These are phyloP conservation scores for Chloroceryle aenea DNA, from an alignment of 2,113 vertebrate genomes.

Conservation along the genomic window DNA sequence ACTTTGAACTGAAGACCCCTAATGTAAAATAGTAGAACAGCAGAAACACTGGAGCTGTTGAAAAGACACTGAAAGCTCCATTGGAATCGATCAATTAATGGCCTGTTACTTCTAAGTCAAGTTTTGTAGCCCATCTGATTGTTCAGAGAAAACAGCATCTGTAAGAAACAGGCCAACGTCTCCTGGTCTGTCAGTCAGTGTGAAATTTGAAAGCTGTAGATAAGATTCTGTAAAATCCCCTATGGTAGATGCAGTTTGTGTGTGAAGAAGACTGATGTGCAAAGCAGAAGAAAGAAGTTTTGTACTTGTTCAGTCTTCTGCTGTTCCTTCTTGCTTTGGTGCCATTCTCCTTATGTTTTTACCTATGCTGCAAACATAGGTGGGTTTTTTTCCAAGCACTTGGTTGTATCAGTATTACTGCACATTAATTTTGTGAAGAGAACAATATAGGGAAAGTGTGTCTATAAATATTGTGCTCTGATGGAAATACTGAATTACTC, in stretches of 20 bases:
- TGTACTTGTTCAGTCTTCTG: background rate
- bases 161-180: background rate
- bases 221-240: background rate
- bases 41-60: background rate
- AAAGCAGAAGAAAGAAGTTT: background rate
- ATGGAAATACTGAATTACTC: background rate
- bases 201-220: background rate
- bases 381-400: background rate
- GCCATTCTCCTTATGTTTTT: background rate
- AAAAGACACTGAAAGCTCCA: background rate
- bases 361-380: background rate
- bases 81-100: background rate
- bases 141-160: background rate
- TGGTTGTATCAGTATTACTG: background rate
- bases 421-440: background rate
- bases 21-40: background rate
- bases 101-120: background rate
- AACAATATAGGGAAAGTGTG: background rate
- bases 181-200: background rate
- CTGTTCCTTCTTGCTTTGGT: background rate
- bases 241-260: background rate
- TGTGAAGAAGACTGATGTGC: background rate
- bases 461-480: accelerated
- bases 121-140: background rate
- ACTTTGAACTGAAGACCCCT: background rate